phyloP scores from a whole-genome alignment of 2,113 vertebrate species.

The Campylomormyrus tamandua region DNA sequence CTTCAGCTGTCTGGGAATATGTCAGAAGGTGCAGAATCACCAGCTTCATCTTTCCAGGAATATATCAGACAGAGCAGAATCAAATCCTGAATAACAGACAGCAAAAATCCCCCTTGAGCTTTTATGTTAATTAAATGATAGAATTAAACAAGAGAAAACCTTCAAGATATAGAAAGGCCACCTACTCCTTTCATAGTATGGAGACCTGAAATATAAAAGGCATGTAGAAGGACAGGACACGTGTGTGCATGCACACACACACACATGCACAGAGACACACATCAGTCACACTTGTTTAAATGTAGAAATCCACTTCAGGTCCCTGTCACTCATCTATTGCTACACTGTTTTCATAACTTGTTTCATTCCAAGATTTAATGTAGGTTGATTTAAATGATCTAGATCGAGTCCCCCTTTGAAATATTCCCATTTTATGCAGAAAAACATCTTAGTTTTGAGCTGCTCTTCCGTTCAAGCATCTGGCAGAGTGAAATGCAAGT shows the following conservation, averaged over 20 bases:
- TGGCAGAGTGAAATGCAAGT: constrained; percentile 25
- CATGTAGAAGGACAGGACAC: background rate
- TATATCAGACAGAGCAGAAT: background rate
- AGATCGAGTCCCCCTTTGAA: background rate
- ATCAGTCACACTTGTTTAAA: background rate
- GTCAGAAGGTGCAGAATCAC: background rate
- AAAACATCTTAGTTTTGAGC: constrained; percentile 1
- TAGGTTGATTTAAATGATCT: background rate
- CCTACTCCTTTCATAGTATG: background rate
- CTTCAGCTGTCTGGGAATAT: background rate
- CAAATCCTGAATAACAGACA: background rate
- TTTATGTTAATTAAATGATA: background rate
- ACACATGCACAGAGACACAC: background rate
- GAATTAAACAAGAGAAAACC: background rate
- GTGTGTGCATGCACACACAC: background rate
- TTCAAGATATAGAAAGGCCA: background rate
- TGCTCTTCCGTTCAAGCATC: background rate
- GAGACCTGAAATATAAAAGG: background rate
- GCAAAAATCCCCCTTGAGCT: background rate
- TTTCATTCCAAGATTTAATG: background rate
- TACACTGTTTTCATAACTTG: background rate
- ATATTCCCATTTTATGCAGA: background rate
- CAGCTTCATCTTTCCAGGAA: background rate
- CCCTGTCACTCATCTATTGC: background rate
- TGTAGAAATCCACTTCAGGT: background rate